phyloP scores from a whole-genome alignment of 2,888 invertebrate genomes.

The Drepana falcataria region DNA sequence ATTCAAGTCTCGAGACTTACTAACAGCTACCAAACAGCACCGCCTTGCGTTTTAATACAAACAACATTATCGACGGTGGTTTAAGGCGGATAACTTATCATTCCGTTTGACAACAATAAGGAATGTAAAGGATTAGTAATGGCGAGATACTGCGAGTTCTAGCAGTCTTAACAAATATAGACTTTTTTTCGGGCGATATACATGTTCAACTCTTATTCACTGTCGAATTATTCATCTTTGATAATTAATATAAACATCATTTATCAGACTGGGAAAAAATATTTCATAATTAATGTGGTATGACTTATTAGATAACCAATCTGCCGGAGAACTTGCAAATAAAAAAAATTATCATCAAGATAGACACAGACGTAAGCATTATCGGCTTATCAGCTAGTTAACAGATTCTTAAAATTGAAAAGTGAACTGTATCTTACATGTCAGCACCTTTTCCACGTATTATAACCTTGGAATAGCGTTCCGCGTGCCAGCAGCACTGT shows the following conservation, averaged over 20 bases:
- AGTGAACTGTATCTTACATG: neutral
- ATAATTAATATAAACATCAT: no score
- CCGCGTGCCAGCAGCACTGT: neutral
- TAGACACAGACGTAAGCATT: neutral
- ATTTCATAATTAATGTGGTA: no score
- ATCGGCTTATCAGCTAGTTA: neutral
- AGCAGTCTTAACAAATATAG: no score
- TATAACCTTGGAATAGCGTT: neutral
- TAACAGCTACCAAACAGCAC: slow-evolving; percentile 12
- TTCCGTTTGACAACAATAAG: slow-evolving; percentile 3
- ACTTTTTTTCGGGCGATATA: no score
- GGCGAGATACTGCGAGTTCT: slow-evolving; percentile 7
- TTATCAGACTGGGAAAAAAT: neutral
- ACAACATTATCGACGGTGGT: slow-evolving; percentile 6
- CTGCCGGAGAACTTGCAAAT: no score
- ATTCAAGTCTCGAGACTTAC: slow-evolving; percentile 12
- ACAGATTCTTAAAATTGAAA: neutral
- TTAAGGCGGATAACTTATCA: slow-evolving; percentile 15
- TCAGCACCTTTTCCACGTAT: slow-evolving; percentile 2
- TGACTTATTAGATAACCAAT: no score
- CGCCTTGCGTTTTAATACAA: neutral
- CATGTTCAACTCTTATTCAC: no score
- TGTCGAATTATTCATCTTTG: no score
- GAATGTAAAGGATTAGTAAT: slow-evolving; percentile 14
- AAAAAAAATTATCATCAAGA: no score